A percentile compares a stretch with the other conserved stretches of the same genome.
phyloP scores from a whole-genome alignment of 2,113 vertebrate genomes.

The Peromyscus californicus region DNA sequence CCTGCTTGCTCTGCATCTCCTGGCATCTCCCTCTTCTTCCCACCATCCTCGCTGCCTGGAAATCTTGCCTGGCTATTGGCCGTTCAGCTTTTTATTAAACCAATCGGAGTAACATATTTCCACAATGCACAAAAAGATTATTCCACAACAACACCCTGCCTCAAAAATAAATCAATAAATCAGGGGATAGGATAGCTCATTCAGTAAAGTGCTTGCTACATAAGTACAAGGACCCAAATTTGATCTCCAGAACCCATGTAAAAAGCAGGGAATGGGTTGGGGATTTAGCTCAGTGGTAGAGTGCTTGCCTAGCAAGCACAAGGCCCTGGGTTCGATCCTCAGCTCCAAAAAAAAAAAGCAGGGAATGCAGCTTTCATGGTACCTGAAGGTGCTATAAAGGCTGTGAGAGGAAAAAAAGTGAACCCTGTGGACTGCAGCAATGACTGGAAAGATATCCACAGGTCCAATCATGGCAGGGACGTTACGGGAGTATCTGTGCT shows the following conservation, averaged over 20 bases:
- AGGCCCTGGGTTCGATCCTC: no score
- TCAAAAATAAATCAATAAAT: background rate
- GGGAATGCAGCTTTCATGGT: background rate
- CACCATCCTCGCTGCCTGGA: no score
- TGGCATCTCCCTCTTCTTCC: no score
- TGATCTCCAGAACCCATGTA: background rate
- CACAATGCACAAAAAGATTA: no score
- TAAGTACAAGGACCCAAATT: background rate
- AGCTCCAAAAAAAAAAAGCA: no score
- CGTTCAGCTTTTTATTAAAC: no score
- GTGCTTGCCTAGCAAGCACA: no score
- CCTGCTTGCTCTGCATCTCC: no score
- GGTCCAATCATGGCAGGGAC: background rate
- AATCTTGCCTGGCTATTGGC: no score
- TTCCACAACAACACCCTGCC: background rate
- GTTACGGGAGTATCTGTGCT: background rate
- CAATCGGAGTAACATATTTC: no score
- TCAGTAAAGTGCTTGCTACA: background rate
- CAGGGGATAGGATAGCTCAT: background rate
- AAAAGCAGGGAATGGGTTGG: no score
- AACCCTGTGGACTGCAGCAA: background rate
- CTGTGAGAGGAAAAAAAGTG: background rate
- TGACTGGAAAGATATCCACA: background rate
- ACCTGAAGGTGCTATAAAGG: background rate
- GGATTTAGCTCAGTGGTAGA: no score